These are phyloP conservation scores for Pan paniscus DNA, from an alignment of 2,113 vertebrate genomes.

Conservation along the genomic window DNA sequence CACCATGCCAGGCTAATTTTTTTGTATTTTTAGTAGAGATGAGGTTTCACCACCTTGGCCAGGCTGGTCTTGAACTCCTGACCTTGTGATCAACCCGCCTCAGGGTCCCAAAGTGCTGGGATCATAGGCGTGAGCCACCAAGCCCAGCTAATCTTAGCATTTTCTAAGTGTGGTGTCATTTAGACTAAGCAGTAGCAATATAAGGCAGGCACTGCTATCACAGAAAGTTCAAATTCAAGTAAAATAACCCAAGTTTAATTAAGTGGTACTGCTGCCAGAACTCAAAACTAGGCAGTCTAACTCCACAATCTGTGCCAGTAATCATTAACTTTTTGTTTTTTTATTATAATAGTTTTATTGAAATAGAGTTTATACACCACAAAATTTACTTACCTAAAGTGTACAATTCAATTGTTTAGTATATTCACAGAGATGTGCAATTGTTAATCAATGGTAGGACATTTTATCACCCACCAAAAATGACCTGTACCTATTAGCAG, in stretches of 20 bases:
- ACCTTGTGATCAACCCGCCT: too few species aligned
- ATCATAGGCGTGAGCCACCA: fast-evolving
- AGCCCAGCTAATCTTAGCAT: not conserved
- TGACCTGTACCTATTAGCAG: not conserved
- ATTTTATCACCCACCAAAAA: not conserved
- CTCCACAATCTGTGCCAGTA: not conserved
- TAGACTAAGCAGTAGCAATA: not conserved
- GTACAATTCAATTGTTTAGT: not conserved
- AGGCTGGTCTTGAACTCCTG: too few species aligned
- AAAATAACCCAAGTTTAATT: not conserved
- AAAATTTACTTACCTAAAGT: not conserved
- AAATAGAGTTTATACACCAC: not conserved
- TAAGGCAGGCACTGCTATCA: not conserved
- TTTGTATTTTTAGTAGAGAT: too few species aligned
- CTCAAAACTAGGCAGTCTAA: not conserved
- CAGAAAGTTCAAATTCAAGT: too few species aligned
- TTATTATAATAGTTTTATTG: not conserved
- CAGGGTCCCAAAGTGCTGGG: too few species aligned
- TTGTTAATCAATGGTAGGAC: not conserved
- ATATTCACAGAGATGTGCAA: not conserved
- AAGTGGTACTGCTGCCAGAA: not conserved
- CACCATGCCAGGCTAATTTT: too few species aligned
- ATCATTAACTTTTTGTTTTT: not conserved
- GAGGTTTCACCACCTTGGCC: too few species aligned
- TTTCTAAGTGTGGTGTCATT: not conserved